Conservation (phyloP, 2,113 vertebrate genomes). For the Cebidichthys violaceus region DNA sequence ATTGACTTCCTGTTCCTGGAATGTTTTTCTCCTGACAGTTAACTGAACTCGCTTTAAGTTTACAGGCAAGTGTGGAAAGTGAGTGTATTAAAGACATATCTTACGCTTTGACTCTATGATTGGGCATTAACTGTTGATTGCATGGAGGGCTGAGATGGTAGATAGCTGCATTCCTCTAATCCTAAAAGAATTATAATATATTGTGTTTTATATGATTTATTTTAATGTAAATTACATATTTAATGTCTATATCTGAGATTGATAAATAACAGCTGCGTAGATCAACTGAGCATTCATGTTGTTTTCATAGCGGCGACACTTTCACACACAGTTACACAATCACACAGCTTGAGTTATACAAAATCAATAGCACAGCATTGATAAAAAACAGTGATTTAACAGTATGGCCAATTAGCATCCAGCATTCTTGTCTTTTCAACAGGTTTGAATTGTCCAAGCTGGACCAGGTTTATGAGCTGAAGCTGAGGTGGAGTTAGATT, state of each 20-base stretch:
- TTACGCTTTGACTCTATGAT: constrained; percentile 43
- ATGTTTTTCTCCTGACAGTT: constrained; percentile 77
- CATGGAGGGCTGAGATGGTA: neutral
- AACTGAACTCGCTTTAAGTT: constrained; percentile 75
- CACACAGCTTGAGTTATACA: constrained; percentile 13
- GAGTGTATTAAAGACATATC: constrained; percentile 44
- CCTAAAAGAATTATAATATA: neutral
- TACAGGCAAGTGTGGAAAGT: constrained; percentile 69
- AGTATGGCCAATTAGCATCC: constrained; percentile 12
- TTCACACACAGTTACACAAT: constrained; percentile 2
- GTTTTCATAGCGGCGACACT: constrained; percentile 8
- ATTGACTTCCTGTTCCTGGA: constrained; percentile 82
- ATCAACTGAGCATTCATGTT: constrained; percentile 8
- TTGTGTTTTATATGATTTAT: neutral
- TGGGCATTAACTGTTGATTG: constrained; percentile 29
- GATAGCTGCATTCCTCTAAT: neutral
- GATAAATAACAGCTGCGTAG: neutral
- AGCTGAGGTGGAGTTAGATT: too few relatives aligned
- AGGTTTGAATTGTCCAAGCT: constrained; percentile 18
- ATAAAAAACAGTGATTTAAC: constrained; percentile 9
- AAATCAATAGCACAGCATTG: constrained; percentile 39
- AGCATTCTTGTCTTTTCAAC: constrained; percentile 26
- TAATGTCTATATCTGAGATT: neutral
- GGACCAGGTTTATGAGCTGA: constrained; percentile 1
- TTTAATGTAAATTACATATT: neutral